Conservation (phyloP, 2,113 vertebrate genomes). For the Cygnus atratus region DNA sequence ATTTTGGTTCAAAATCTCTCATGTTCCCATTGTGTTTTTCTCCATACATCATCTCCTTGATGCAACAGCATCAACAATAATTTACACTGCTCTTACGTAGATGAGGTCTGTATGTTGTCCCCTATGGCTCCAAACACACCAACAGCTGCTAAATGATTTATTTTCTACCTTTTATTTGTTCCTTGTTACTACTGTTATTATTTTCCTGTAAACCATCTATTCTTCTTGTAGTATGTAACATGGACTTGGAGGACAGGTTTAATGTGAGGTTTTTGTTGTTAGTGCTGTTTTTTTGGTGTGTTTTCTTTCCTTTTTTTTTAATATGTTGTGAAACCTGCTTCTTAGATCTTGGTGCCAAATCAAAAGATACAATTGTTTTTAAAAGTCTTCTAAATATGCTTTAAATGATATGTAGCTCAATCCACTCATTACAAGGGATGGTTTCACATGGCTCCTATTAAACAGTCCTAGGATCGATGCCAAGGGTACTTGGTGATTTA, state of each 20-base stretch:
- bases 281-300: background rate
- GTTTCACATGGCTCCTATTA: slow-evolving; percentile 4
- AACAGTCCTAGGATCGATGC: slow-evolving; percentile 23
- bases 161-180: background rate
- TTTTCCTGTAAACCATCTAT: background rate
- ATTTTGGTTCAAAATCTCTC: background rate
- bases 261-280: background rate
- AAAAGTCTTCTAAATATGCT: background rate
- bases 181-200: background rate
- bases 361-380: background rate
- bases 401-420: background rate
- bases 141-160: background rate
- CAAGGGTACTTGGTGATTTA: slow-evolving; percentile 24
- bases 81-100: background rate
- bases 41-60: background rate
- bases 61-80: background rate
- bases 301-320: accelerated
- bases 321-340: background rate
- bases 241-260: background rate
- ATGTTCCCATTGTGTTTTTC: background rate
- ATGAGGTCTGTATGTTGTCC: background rate
- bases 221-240: background rate
- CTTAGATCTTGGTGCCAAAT: background rate
- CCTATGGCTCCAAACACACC: background rate
- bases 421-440: background rate